A percentile compares a stretch with the other conserved stretches of the same genome.
Conservation (phyloP, 1,140 invertebrate species). For the Dendrolimus kikuchii region DNA sequence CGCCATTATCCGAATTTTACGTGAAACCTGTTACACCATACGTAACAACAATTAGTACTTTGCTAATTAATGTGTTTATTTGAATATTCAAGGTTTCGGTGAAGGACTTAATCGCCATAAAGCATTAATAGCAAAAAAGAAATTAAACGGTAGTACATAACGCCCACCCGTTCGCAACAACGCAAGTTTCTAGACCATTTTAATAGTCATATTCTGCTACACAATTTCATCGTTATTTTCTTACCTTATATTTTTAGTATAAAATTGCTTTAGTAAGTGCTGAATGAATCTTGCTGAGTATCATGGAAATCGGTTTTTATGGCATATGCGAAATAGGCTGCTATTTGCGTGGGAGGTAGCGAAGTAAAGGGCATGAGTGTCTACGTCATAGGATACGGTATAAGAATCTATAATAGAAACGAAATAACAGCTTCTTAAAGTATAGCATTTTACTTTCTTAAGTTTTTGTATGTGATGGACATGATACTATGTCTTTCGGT, state of each 20-base stretch:
- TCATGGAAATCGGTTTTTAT: too few relatives aligned
- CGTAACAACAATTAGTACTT: constrained; percentile 33
- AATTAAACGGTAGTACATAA: too few relatives aligned
- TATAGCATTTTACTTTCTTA: too few relatives aligned
- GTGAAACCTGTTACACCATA: constrained; percentile 44
- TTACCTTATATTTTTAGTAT: too few relatives aligned
- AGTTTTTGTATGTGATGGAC: too few relatives aligned
- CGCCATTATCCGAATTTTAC: constrained; percentile 20
- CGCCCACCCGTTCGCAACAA: too few relatives aligned
- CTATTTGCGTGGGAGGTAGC: constrained; percentile 40
- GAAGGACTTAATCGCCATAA: not conserved
- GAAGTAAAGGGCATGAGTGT: constrained; percentile 42
- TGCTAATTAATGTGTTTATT: constrained; percentile 33
- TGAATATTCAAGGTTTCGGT: constrained; percentile 5
- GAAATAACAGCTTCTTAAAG: not conserved
- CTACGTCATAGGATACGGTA: constrained; percentile 46
- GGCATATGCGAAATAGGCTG: constrained; percentile 1
- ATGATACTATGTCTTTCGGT: too few relatives aligned
- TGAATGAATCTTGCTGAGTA: too few relatives aligned
- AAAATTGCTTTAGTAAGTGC: too few relatives aligned
- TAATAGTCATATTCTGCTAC: not conserved
- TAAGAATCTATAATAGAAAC: constrained; percentile 15
- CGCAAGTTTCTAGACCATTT: not conserved
- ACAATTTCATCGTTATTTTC: not conserved
- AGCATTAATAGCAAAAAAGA: too few relatives aligned